Evolutionary conservation across 2,113 vertebrate species (phyloP).

Genomic region (Tupaia chinensis): DNA sequence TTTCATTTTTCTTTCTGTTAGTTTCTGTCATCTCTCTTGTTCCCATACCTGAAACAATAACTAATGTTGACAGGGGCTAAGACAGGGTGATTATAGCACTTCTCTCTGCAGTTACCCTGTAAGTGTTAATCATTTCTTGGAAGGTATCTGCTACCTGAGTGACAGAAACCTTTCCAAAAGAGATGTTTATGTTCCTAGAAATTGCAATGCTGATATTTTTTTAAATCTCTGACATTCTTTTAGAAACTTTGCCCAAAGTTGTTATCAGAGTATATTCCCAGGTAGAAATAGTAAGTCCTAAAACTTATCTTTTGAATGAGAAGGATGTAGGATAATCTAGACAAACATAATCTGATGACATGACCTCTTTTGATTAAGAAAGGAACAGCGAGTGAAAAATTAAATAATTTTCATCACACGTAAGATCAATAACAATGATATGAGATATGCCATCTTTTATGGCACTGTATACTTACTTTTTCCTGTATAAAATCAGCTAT

Average conservation of each 20-base stretch:
- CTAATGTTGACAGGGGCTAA: constrained; percentile 45
- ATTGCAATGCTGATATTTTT: constrained; percentile 45
- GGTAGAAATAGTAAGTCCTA: background rate
- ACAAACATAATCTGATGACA: background rate
- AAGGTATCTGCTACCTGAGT: constrained; percentile 42
- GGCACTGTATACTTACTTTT: background rate
- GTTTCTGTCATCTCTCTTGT: constrained; percentile 4
- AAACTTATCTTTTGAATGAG: background rate
- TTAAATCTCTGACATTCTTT: constrained; percentile 45
- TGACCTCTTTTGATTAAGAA: background rate
- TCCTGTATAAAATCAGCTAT: background rate
- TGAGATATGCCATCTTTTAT: background rate
- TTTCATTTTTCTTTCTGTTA: constrained; percentile 50
- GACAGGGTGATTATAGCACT: constrained; percentile 61
- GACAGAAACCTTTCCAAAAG: background rate
- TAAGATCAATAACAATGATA: background rate
- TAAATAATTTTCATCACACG: background rate
- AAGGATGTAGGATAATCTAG: background rate
- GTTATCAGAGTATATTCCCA: background rate
- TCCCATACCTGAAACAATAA: constrained; percentile 48
- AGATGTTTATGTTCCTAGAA: constrained; percentile 47
- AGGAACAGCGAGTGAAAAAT: background rate
- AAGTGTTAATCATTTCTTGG: constrained; percentile 65
- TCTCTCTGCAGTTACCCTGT: background rate
- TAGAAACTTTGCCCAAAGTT: background rate